Base-by-base conservation (phyloP, 2,797 vertebrate genomes). In the Sternarchorhynchus goeldii region DNA sequence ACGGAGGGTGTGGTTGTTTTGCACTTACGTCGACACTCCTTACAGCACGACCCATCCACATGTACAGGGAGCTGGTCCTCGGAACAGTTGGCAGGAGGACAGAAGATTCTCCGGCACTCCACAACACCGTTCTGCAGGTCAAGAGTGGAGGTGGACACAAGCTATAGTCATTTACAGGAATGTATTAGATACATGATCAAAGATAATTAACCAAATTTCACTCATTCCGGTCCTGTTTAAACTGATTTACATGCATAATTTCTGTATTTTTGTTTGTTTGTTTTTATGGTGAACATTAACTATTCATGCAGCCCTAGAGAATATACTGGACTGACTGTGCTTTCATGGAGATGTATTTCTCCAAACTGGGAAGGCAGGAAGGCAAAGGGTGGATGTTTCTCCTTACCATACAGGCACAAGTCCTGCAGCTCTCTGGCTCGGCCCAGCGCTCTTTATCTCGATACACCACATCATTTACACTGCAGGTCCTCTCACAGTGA, bases 401-500 rank as follows among this genome's bases (percentile, higher is more conserved):
- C 0, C 94, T 91, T 88, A 98, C 96, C 93, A 93, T 93, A 88
- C 97, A 98, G 0, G 94, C 94, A 74, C 97, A 98, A 82, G 96
- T 98, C 86, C 95, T 94, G 91, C 97, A 98, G 88, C 96, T 95
- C 88, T 98, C 94, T 0, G 96, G 94, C 69, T 97, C 96, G 17
- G 92, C 93, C 97, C 97, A 98, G 36, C 95, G 93, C 85, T 98
- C 96, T 85, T 95, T 94, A 83, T 97, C 95, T 83, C 95, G 89
- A 86, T 96, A 96, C 55, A 96, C 90, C 77, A 94, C 83, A 62
- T 94, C 93, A 68, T 94, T 95, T 84, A 94, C 92, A 84, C 92
- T 94, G 90, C 97, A 98, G 6, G 95, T 97, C 92, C 95, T 94
- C 93, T 98, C 96, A 20, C 97, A 98, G 58, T 96, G 96, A 90